Evolutionary conservation across 1,140 invertebrate genomes (phyloP).

Genomic region (Eumaeus atala): DNA sequence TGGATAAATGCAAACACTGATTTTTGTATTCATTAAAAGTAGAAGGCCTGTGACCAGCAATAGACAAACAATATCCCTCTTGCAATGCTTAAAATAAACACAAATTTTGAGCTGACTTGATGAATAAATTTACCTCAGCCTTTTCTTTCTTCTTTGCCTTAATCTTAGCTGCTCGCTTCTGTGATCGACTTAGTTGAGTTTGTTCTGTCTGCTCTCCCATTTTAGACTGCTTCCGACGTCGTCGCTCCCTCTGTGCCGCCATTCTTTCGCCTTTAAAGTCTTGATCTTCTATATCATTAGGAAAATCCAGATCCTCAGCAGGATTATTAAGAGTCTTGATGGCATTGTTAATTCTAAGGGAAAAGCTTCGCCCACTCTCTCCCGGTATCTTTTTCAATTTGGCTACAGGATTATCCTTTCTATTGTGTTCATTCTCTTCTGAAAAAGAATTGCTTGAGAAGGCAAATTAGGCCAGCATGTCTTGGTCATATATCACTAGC

Average conservation of each 20-base stretch:
- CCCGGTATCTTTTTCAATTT: constrained; percentile 43
- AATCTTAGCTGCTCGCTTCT: constrained; percentile 38
- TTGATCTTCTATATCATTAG: constrained; percentile 28
- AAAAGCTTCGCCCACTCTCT: constrained; percentile 50
- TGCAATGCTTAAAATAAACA: no score
- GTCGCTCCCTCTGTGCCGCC: constrained; percentile 36
- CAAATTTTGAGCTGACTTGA: no score
- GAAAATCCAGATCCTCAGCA: constrained; percentile 33
- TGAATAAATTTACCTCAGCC: constrained; percentile 1
- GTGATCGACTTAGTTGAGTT: constrained; percentile 28
- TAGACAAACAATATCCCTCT: no score
- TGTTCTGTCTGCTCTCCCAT: constrained; percentile 3
- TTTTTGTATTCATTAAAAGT: no score
- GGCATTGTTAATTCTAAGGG: constrained; percentile 55
- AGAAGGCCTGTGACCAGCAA: no score
- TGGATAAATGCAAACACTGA: no score
- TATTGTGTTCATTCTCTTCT: neutral
- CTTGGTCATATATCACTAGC: no score
- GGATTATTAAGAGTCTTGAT: constrained; percentile 41
- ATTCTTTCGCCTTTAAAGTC: constrained; percentile 39
- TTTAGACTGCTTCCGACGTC: constrained; percentile 30
- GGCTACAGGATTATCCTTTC: constrained; percentile 34
- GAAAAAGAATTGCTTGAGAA: neutral
- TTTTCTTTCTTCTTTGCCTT: constrained; percentile 32
- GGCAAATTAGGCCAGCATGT: no score